Conservation (phyloP, 2,113 vertebrate species). For the Tetrax tetrax region DNA sequence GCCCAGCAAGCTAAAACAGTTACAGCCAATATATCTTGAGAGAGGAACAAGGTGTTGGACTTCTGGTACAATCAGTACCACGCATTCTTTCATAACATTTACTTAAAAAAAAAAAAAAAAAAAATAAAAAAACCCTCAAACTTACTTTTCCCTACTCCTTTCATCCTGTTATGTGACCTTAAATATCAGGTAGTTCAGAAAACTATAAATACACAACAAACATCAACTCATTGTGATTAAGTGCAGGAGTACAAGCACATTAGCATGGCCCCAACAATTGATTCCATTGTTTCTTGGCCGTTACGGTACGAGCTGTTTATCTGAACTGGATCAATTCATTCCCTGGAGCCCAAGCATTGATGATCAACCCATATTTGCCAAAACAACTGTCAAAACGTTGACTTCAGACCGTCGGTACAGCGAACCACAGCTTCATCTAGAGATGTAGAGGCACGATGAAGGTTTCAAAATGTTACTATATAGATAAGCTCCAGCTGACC, state of each 20-base stretch:
- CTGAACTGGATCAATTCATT: neutral
- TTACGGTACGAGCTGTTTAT: neutral
- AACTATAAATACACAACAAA: neutral
- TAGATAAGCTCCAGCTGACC: neutral
- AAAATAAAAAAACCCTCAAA: neutral
- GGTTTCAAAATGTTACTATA: neutral
- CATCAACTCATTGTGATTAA: neutral
- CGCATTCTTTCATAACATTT: neutral
- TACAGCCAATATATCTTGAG: neutral
- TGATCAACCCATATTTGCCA: neutral
- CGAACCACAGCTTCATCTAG: neutral
- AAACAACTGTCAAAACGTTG: neutral
- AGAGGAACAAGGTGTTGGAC: neutral
- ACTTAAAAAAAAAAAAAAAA: neutral
- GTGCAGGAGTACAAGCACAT: neutral
- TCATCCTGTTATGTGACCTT: neutral
- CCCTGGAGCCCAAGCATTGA: no score
- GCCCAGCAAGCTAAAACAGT: neutral
- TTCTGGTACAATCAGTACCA: neutral
- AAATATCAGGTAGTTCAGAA: neutral
- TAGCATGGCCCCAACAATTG: no score
- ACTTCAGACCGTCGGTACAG: neutral
- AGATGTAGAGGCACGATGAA: fast-evolving
- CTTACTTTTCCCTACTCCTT: neutral
- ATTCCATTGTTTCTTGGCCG: fast-evolving